A percentile compares a stretch with the other conserved stretches of the same genome.
Conservation (phyloP, 2,113 vertebrate genomes). For the Gnathonemus echidnorhynchus region DNA sequence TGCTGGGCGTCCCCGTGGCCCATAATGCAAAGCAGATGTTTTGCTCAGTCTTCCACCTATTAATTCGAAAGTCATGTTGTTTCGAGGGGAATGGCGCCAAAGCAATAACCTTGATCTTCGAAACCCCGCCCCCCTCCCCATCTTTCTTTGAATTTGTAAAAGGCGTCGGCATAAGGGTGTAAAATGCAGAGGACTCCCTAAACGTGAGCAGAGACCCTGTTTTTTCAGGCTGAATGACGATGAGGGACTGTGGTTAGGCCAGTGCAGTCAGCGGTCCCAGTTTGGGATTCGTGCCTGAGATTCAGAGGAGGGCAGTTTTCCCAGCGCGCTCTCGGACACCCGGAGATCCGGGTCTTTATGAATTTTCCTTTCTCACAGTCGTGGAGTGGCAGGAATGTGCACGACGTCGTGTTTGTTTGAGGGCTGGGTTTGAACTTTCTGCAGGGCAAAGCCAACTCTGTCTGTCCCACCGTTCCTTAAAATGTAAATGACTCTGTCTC, state of each 20-base stretch:
- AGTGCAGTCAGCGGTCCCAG: neutral
- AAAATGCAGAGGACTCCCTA: neutral
- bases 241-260: neutral
- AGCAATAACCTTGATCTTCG: conserved; percentile 19
- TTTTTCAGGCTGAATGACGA: neutral
- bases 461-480: neutral
- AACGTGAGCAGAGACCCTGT: neutral
- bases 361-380: conserved; percentile 11
- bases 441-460: neutral
- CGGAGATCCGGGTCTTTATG: neutral
- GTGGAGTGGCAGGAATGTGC: neutral
- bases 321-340: neutral
- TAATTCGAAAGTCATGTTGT: conserved; percentile 34
- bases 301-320: neutral
- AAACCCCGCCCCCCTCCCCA: neutral
- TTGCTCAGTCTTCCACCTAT: conserved; percentile 32
- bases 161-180: neutral
- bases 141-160: neutral
- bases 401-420: neutral
- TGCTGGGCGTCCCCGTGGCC: conserved; percentile 25
- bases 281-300: neutral
- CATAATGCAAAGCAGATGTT: conserved; percentile 45
- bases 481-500: neutral
- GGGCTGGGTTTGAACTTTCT: neutral
- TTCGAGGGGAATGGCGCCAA: conserved; percentile 24